Conservation (phyloP, 2,113 vertebrate species). For the Marcusenius ussheri region DNA sequence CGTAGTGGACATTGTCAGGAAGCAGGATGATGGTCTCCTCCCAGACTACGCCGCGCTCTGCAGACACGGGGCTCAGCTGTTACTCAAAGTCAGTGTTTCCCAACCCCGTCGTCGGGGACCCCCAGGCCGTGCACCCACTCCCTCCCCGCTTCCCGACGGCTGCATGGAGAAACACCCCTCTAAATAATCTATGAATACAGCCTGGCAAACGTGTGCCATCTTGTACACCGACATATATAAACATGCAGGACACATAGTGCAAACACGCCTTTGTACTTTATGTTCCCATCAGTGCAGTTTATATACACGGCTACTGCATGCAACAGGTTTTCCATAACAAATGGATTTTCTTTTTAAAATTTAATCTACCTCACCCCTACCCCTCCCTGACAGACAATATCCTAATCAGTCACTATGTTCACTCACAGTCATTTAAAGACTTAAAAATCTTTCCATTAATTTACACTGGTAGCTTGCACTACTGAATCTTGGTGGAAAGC, state of each 20-base stretch:
- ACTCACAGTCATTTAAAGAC: background rate
- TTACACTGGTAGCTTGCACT: background rate
- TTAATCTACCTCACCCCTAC: background rate
- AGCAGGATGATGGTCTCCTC: conserved; percentile 98
- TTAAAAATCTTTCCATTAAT: background rate
- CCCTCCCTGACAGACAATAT: background rate
- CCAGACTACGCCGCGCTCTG: conserved; percentile 97
- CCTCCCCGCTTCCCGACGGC: background rate
- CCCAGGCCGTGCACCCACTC: background rate
- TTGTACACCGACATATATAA: background rate
- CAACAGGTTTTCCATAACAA: background rate
- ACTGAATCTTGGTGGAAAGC: background rate
- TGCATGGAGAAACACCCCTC: background rate
- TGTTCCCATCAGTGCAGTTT: background rate
- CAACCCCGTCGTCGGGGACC: background rate
- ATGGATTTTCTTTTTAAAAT: background rate
- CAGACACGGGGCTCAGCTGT: conserved; percentile 24
- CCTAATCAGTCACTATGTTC: background rate
- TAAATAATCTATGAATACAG: background rate
- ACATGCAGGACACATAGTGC: too few relatives aligned
- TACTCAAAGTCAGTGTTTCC: background rate
- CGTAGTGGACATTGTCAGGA: conserved; percentile 95
- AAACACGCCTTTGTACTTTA: background rate
- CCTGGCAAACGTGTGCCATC: background rate
- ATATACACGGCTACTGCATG: background rate